Evolutionary conservation across 2,113 vertebrate genomes (phyloP).

Genomic region (Gobio gobio): DNA sequence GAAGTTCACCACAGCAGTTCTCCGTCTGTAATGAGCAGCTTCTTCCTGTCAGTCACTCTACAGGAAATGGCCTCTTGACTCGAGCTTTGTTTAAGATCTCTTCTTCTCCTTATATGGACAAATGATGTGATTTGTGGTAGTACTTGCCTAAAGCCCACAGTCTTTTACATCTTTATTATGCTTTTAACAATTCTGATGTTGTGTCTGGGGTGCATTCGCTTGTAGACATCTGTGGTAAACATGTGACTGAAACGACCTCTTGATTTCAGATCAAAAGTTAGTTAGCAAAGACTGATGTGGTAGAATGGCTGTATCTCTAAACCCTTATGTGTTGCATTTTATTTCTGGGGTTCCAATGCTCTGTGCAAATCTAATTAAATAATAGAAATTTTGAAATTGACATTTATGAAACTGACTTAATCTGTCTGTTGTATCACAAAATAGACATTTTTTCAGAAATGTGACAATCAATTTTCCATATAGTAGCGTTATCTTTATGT

Average conservation of each 20-base stretch:
- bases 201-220: background rate
- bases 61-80: conserved; percentile 10
- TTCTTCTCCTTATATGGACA: background rate
- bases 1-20: background rate
- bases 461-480: background rate
- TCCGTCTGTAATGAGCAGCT: background rate
- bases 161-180: background rate
- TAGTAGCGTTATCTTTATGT: background rate
- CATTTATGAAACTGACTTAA: no score
- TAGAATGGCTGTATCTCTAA: background rate
- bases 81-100: background rate
- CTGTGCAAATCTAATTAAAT: background rate
- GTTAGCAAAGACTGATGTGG: background rate
- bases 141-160: background rate
- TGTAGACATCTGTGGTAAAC: background rate
- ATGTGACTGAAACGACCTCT: background rate
- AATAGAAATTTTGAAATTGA: background rate
- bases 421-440: background rate
- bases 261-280: background rate
- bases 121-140: background rate
- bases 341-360: background rate
- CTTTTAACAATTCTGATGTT: background rate
- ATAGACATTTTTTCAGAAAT: background rate
- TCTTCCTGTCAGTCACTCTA: conserved; percentile 8
- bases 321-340: background rate